Percentiles rank a stretch among this genome's conserved stretches.
Conservation (phyloP, 2,888 invertebrate species). For the Drosophila mimetica region DNA sequence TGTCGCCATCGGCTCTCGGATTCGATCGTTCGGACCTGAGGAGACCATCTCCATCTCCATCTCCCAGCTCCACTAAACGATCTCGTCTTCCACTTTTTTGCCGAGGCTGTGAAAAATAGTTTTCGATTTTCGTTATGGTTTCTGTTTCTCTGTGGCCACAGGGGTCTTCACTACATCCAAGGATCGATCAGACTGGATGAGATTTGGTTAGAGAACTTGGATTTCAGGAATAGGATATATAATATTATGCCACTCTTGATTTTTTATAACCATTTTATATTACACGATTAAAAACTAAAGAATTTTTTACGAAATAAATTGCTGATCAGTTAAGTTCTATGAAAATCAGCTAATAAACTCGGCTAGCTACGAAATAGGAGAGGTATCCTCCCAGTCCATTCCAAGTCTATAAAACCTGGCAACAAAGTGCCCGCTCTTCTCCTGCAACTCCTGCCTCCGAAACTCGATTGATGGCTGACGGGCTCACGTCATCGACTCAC, state of each 20-base stretch:
- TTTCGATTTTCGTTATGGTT: slow-evolving; percentile 73
- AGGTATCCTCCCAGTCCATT: slow-evolving; percentile 9
- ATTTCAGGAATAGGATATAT: not conserved
- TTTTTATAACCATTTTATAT: too few species aligned
- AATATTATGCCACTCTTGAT: not conserved
- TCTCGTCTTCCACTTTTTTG: slow-evolving; percentile 3
- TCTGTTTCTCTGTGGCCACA: slow-evolving; percentile 15
- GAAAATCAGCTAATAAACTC: too few species aligned
- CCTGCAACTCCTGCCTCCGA: slow-evolving; percentile 14
- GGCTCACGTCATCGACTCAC: slow-evolving; percentile 70
- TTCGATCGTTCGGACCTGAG: not conserved
- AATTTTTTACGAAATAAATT: too few species aligned
- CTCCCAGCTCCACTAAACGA: slow-evolving; percentile 11
- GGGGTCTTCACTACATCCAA: not conserved
- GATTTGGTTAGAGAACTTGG: not conserved
- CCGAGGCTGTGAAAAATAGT: slow-evolving; percentile 66
- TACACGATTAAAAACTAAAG: too few species aligned
- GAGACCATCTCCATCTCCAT: slow-evolving; percentile 4
- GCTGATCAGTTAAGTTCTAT: too few species aligned
- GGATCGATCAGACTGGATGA: slow-evolving; percentile 1
- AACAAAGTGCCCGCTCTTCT: slow-evolving; percentile 10
- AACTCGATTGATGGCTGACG: slow-evolving; percentile 70
- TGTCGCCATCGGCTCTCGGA: slow-evolving; percentile 35
- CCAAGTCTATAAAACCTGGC: not conserved
- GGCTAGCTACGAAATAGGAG: too few species aligned